A percentile compares a stretch with the other conserved stretches of the same genome.
phyloP scores from a whole-genome alignment of 2,888 invertebrate genomes.

The Pristionchus entomophagus region DNA sequence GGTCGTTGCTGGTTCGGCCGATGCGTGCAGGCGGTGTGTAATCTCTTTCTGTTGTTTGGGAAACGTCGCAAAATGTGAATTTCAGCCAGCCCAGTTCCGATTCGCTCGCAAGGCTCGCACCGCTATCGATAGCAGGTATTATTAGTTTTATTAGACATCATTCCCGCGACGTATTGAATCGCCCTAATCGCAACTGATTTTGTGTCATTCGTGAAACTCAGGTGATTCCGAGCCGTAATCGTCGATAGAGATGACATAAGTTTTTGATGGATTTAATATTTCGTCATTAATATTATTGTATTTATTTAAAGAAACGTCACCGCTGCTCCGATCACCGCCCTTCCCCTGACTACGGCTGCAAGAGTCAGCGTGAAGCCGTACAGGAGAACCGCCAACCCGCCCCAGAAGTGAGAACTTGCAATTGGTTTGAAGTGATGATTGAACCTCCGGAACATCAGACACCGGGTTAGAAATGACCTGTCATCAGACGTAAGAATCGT shows the following conservation, averaged over 20 bases:
- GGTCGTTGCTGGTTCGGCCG: slow-evolving; percentile 73
- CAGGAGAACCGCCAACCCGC: slow-evolving; percentile 24
- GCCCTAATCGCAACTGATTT: too few relatives aligned
- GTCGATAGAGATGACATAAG: too few relatives aligned
- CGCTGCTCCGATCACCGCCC: neutral
- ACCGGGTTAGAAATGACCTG: neutral
- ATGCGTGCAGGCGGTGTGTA: slow-evolving; percentile 65
- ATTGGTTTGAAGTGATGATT: neutral
- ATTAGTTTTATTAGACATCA: neutral
- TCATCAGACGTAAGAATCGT: too few relatives aligned
- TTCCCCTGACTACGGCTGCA: neutral
- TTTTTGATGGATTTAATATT: too few relatives aligned
- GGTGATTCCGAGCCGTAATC: too few relatives aligned
- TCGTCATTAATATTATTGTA: too few relatives aligned
- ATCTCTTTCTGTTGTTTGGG: neutral
- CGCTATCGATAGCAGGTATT: neutral
- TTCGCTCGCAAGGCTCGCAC: slow-evolving; percentile 28
- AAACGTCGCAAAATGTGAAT: neutral
- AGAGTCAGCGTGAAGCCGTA: slow-evolving; percentile 24
- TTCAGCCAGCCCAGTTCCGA: slow-evolving; percentile 35
- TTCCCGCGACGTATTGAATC: neutral
- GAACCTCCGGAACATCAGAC: neutral
- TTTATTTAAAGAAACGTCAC: neutral
- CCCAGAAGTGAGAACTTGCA: neutral
- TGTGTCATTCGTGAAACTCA: too few relatives aligned